These are phyloP conservation scores for Phaenicophaeus curvirostris DNA, from an alignment of 2,797 vertebrate genomes.

Conservation along the genomic window DNA sequence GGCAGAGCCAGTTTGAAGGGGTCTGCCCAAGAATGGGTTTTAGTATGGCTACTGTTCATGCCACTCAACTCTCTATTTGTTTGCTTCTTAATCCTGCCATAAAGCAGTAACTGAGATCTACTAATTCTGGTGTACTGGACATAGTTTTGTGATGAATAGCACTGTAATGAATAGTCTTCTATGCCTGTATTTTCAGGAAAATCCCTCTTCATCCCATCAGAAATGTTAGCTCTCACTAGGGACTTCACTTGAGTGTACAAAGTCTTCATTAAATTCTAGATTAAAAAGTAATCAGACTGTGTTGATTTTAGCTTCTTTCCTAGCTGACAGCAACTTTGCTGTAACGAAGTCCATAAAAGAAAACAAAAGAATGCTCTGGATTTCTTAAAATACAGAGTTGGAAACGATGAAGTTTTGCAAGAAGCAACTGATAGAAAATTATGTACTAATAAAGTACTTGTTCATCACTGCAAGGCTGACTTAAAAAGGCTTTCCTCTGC, in stretches of 20 bases:
- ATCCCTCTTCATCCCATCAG: not conserved
- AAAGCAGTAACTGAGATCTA: not conserved
- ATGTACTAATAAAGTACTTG: not conserved
- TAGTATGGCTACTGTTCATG: accelerated
- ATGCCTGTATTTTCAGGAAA: not conserved
- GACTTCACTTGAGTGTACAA: not conserved
- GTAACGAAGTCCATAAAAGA: not conserved
- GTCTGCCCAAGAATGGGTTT: not conserved
- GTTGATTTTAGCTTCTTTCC: not conserved
- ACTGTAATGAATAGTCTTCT: not conserved
- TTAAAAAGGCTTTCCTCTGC: not conserved
- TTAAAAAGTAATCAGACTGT: not conserved
- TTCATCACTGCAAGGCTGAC: not conserved
- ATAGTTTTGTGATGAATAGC: not conserved
- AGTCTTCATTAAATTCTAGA: not conserved
- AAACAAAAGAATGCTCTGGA: not conserved
- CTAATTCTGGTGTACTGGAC: not conserved
- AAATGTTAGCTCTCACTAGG: not conserved
- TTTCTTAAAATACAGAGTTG: not conserved
- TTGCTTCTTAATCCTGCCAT: not conserved
- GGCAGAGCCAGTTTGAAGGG: not conserved
- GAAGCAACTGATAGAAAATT: not conserved
- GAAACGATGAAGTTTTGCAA: not conserved
- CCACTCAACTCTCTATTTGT: not conserved
- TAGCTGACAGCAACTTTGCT: not conserved